These are phyloP conservation scores for Hyalella azteca DNA, from an alignment of 2,888 invertebrate genomes.

Conservation along the genomic window DNA sequence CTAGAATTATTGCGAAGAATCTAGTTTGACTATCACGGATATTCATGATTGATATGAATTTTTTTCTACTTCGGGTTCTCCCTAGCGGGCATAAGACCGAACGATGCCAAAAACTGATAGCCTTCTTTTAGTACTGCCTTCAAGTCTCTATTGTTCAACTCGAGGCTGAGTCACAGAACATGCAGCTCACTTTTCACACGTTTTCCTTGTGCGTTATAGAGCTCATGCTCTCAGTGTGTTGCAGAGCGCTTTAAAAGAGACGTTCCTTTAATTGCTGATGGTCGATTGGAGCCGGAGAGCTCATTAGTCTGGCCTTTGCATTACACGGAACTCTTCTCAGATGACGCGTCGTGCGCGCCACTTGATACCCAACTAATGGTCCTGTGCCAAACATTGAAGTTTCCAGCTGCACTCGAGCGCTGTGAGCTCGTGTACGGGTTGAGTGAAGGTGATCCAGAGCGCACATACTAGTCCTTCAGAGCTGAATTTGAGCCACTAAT, in stretches of 20 bases:
- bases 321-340: not conserved
- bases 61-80: too few species aligned
- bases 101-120: too few species aligned
- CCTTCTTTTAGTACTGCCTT: too few species aligned
- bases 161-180: not conserved
- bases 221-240: not conserved
- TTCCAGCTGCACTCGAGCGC: too few species aligned
- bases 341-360: not conserved
- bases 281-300: not conserved
- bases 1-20: too few species aligned
- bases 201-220: constrained; percentile 5
- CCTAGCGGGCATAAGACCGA: too few species aligned
- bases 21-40: too few species aligned
- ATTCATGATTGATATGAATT: too few species aligned
- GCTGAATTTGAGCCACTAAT: too few species aligned
- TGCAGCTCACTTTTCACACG: not conserved
- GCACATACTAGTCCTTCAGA: too few species aligned
- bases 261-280: constrained; percentile 33
- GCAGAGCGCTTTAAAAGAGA: not conserved
- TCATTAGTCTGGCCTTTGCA: constrained; percentile 15
- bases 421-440: too few species aligned
- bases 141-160: not conserved
- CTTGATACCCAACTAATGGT: constrained; percentile 27
- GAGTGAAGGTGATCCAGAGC: too few species aligned
- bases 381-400: not conserved